Percentiles rank a stretch among this genome's conserved stretches.
These are phyloP conservation scores for Eutolmus rufibarbis DNA, from an alignment of 2,888 invertebrate species.

Conservation along the genomic window DNA sequence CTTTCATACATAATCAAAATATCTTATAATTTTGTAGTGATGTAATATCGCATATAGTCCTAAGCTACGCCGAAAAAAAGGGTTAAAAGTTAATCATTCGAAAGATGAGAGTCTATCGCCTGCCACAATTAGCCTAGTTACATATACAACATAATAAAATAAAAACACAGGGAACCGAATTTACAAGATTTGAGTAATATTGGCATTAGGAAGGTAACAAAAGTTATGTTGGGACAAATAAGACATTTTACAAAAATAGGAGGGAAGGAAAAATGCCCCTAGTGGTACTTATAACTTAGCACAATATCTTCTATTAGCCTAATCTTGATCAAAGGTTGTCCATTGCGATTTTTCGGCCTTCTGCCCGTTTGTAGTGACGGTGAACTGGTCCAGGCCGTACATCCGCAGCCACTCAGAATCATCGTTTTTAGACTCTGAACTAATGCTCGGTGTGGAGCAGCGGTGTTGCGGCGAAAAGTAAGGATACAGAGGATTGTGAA, in stretches of 20 bases:
- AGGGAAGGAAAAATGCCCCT: not conserved
- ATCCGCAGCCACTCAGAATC: conserved; percentile 61
- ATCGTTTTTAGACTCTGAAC: conserved; percentile 54
- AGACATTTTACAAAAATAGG: not conserved
- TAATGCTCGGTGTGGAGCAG: conserved; percentile 49
- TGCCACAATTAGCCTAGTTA: not conserved
- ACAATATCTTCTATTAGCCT: not conserved
- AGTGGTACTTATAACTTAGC: not conserved
- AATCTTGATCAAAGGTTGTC: conserved; percentile 59
- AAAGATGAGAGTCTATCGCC: not conserved
- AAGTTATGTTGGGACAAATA: not conserved
- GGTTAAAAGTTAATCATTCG: not conserved
- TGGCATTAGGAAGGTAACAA: not conserved
- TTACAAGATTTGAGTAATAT: conserved; percentile 6
- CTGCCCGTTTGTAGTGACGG: conserved; percentile 51
- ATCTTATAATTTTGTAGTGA: not conserved
- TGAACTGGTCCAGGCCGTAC: conserved; percentile 62
- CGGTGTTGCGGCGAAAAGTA: conserved; percentile 63
- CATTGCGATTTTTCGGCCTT: conserved; percentile 51
- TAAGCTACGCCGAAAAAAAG: not conserved
- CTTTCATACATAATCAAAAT: not conserved
- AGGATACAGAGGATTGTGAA: conserved; percentile 65
- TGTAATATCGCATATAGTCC: not conserved
- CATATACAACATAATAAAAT: not conserved
- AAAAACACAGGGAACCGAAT: not conserved